phyloP scores from a whole-genome alignment of 2,797 vertebrate species.

The Prunella strophiata region DNA sequence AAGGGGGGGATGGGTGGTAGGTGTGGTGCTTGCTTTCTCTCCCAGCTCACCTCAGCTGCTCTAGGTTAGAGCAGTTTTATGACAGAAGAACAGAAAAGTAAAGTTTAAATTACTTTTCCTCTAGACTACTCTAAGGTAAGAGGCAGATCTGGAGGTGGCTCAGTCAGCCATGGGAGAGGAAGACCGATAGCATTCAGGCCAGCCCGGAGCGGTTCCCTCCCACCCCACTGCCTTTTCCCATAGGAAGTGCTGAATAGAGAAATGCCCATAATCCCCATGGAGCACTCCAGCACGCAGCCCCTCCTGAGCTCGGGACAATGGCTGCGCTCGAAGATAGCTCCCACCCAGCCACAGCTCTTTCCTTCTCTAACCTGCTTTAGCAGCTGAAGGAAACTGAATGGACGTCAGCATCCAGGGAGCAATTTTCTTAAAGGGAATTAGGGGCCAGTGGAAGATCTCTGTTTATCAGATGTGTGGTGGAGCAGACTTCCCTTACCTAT shows the following conservation, averaged over 20 bases:
- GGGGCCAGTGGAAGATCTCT: slow-evolving; percentile 51
- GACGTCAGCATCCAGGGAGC: slow-evolving; percentile 49
- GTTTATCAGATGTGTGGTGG: slow-evolving; percentile 39
- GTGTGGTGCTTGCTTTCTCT: neutral
- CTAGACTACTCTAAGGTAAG: slow-evolving; percentile 38
- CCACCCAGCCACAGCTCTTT: slow-evolving; percentile 58
- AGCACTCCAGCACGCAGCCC: slow-evolving; percentile 60
- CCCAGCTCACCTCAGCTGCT: neutral
- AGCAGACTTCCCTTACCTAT: slow-evolving; percentile 48
- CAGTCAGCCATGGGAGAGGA: slow-evolving; percentile 32
- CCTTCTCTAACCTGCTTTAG: slow-evolving; percentile 60
- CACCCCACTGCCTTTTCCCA: slow-evolving; percentile 76
- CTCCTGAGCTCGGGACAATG: slow-evolving; percentile 73
- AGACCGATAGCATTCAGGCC: slow-evolving; percentile 53
- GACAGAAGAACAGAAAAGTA: slow-evolving; percentile 36
- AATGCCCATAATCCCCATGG: slow-evolving; percentile 77
- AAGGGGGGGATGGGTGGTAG: slow-evolving; percentile 45
- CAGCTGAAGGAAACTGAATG: slow-evolving; percentile 63
- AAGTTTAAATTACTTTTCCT: slow-evolving; percentile 55
- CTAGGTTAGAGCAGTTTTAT: slow-evolving; percentile 29
- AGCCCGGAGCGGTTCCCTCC: slow-evolving; percentile 59
- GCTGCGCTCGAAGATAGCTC: slow-evolving; percentile 37
- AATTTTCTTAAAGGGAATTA: slow-evolving; percentile 57
- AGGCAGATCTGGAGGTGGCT: slow-evolving; percentile 46
- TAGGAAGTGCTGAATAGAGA: slow-evolving; percentile 78